Evolutionary conservation across 1,140 invertebrate species (phyloP).

Genomic region (Phocides pigmalion): DNA sequence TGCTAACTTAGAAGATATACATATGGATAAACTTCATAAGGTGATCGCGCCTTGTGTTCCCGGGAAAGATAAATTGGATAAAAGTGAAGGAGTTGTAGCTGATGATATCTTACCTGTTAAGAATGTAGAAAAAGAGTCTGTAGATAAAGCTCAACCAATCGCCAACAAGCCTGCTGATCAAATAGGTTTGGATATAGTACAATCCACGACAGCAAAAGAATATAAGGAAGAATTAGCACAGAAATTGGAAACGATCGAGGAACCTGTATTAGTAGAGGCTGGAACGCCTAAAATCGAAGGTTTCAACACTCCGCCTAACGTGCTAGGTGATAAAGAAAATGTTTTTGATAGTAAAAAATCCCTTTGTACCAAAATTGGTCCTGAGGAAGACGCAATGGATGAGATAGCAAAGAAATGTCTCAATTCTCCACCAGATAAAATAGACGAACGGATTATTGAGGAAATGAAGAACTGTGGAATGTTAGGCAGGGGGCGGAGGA

Average conservation of each 20-base stretch:
- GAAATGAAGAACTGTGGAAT: constrained; percentile 51
- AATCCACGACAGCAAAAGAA: constrained; percentile 42
- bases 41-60: constrained; percentile 1
- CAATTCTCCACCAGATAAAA: constrained; percentile 35
- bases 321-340: constrained; percentile 37
- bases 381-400: constrained; percentile 34
- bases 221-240: constrained; percentile 50
- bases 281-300: constrained; percentile 43
- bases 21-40: constrained; percentile 7
- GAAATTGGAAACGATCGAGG: constrained; percentile 57
- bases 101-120: too few relatives aligned
- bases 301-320: constrained; percentile 43
- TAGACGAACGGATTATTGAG: constrained; percentile 51
- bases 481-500: constrained; percentile 14
- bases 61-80: constrained; percentile 6
- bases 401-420: constrained; percentile 54
- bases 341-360: constrained; percentile 7
- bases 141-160: too few relatives aligned
- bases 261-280: constrained; percentile 50
- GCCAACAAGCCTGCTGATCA: constrained; percentile 31
- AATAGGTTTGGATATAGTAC: constrained; percentile 36
- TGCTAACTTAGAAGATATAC: constrained; percentile 13
- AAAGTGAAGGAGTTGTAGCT: neutral
- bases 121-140: too few relatives aligned
- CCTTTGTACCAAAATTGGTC: neutral